Base-by-base conservation (phyloP, 2,888 invertebrate species). In the Oscheius myriophilus region DNA sequence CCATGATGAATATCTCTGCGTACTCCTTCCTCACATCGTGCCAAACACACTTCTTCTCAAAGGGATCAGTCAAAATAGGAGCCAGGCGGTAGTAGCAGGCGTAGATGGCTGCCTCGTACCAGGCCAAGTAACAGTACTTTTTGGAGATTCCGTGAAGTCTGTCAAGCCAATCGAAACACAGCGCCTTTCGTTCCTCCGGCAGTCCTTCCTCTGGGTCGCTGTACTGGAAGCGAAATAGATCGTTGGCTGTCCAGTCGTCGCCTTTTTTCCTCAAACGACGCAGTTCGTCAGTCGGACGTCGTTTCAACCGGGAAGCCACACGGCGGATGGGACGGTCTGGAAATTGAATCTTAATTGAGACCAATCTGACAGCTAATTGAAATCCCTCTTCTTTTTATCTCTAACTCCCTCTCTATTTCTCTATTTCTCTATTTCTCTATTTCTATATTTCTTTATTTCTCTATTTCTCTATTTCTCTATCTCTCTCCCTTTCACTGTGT, bases 11-110 rank as follows among this genome's bases (percentile, higher is more conserved):
- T 43, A 80, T 78, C 65, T 80, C 80, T 7, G 79, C 79, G 65
- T 79, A 80, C 46, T 80, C 80, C 41, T 68, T 73, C 53, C 73
- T 79, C 45, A 76, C 80, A 46, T 80, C 79, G 33, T 74, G 72
- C 80, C 80, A 80, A 49, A 75, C 63, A 14, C 70, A 58, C 52
- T 70, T 73, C 45, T 77, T 78, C 43, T 79, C 79, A 0, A 76
- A 53, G 0, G 70, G 49, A 26, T 79, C 80, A 1, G 51, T 46
- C 2, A 80, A 61, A 21, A 79, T 76, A 3, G 80, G 77, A 0
- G 80, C 80, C 1, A 80, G 71, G n/a, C 80, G 77, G 57, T 80
- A 80, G 62, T 80, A 80, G 68, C 80, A 80, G 4, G 80, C 79
- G 53, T 80, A 78, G 66, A 80, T 75, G 33, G 80, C 80, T 1